Percentiles rank a stretch among this genome's conserved stretches.
Evolutionary conservation across 2,888 invertebrate species (phyloP).

Genomic region (Aphidius colemani): DNA sequence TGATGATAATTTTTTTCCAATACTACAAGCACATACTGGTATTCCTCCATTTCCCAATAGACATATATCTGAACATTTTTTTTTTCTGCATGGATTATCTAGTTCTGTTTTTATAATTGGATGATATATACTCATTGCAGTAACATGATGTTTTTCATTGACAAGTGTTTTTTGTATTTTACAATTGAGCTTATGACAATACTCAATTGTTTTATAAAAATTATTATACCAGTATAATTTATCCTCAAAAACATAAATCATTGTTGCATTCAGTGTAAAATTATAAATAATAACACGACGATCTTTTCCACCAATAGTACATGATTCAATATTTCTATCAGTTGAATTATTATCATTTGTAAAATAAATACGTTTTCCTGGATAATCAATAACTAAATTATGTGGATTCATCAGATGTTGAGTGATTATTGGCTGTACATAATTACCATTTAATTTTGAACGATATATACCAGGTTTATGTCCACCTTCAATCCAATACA

Average conservation of each 20-base stretch:
- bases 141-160: constrained; percentile 62
- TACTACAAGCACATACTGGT: constrained; percentile 74
- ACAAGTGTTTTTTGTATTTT: constrained; percentile 66
- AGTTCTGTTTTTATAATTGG: constrained; percentile 65
- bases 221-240: constrained; percentile 90
- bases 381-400: constrained; percentile 82
- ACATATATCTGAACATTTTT: constrained; percentile 78
- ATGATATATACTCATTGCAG: constrained; percentile 78
- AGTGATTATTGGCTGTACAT: constrained; percentile 67
- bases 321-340: constrained; percentile 67
- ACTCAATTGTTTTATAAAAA: constrained; percentile 74
- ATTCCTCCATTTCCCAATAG: constrained; percentile 62
- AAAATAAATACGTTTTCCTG: constrained; percentile 80
- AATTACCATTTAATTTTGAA: constrained; percentile 84
- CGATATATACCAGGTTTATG: constrained; percentile 72
- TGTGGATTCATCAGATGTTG: constrained; percentile 78
- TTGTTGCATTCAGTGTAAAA: constrained; percentile 79
- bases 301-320: constrained; percentile 69
- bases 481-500: constrained; percentile 95
- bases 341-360: constrained; percentile 72
- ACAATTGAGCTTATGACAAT: constrained; percentile 78
- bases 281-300: constrained; percentile 68
- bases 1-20: constrained; percentile 67
- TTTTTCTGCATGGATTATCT: constrained; percentile 67
- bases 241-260: constrained; percentile 86